Evolutionary conservation across 1,140 invertebrate species (phyloP), one percentile per base, ranked within the genome.

Genomic region (Chionoecetes opilio): DNA sequence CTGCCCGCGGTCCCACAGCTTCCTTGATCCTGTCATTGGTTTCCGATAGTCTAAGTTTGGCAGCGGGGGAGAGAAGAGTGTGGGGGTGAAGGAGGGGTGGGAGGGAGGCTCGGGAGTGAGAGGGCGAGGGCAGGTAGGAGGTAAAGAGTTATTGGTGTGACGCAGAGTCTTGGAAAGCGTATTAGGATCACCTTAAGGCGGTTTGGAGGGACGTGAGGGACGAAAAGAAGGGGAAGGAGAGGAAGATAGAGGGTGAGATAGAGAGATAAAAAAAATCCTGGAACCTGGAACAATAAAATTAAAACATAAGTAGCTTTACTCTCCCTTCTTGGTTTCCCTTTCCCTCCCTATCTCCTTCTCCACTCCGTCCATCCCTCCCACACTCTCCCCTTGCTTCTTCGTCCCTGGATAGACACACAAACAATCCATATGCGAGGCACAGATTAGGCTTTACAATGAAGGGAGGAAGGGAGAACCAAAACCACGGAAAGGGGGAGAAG

Each of bases 151-250:
- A 75, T 75, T 75, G 63, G 63, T 75, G 63, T 75, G 63, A 75
- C 63, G 11, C 11, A 21, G n/a, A 75, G 63, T 26, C 63, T 75
- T n/a, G 21, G n/a, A 26, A 75, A 75, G 63, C 63, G 63, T 75
- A 75, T 75, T 75, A 75, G 63, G 63, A 75, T 75, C 63, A 75
- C 26, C 63, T 75, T 75, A 75, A 75, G 63, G 63, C 63, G 63
- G 63, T 75, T 75, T 75, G 63, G 63, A 75, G 8, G 63, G 63
- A 75, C 8, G 63, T 2, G 21, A 75, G 63, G 63, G 63, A 75
- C 21, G 63, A 75, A 75, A 75, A 75, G 26, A 26, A 75, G 63
- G 63, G n/a, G n/a, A 8, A 26, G 63, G 63, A 75, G 26, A 75
- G 63, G 21, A 2, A 75, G 63, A 75, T 75, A 75, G 11, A 75